A percentile compares a stretch with the other conserved stretches of the same genome.
These are phyloP conservation scores for Anguilla obscura DNA, from an alignment of 2,797 vertebrate genomes.

Conservation along the genomic window DNA sequence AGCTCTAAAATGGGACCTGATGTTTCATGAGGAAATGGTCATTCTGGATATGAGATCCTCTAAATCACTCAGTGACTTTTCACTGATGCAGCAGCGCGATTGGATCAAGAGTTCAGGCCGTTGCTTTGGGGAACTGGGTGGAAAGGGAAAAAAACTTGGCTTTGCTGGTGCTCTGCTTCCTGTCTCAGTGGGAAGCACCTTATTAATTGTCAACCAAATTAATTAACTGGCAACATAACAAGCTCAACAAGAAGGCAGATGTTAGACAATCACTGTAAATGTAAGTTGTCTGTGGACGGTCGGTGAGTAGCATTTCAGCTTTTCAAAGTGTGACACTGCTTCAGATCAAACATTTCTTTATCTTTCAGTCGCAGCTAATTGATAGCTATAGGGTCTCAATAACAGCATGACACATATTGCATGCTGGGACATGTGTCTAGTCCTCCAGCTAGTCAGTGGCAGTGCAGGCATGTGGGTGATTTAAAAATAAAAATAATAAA, in stretches of 20 bases:
- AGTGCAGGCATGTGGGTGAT: conserved; percentile 41
- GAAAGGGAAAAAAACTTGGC: neutral
- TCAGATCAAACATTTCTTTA: neutral
- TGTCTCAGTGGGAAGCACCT: conserved; percentile 43
- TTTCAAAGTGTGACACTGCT: conserved; percentile 18
- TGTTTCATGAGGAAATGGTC: conserved; percentile 70
- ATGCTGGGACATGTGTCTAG: conserved; percentile 20
- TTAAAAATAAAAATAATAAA: conserved; percentile 36
- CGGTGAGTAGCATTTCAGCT: conserved; percentile 31
- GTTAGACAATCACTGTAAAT: conserved; percentile 40
- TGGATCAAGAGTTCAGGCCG: neutral
- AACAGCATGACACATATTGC: conserved; percentile 5
- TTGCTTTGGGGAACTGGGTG: neutral
- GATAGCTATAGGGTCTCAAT: conserved; percentile 11
- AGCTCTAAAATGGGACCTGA: conserved; percentile 84
- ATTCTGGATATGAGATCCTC: neutral
- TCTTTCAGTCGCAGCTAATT: conserved; percentile 32
- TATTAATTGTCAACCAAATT: conserved; percentile 55
- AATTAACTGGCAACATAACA: conserved; percentile 55
- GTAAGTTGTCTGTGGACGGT: conserved; percentile 26
- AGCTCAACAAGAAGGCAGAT: conserved; percentile 45
- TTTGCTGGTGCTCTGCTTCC: conserved; percentile 40
- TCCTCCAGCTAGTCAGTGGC: conserved; percentile 36
- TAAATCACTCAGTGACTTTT: conserved; percentile 29
- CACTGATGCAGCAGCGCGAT: conserved; percentile 52